Percentiles rank a stretch among this genome's conserved stretches.
Evolutionary conservation across 2,113 vertebrate genomes (phyloP).

Genomic region (Tragelaphus scriptus): DNA sequence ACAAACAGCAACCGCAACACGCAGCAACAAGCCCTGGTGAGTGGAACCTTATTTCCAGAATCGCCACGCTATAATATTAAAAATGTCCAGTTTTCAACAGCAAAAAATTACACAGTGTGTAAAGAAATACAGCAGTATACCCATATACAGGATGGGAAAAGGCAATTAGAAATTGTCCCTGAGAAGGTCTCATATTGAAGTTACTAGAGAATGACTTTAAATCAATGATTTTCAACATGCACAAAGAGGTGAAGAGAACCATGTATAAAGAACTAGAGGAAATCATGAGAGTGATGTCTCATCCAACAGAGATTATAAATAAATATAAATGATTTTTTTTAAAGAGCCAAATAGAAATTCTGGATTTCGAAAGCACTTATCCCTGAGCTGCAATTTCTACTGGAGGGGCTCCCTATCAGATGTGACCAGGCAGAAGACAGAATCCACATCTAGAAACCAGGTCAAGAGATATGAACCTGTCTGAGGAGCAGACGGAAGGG

Average conservation of each 20-base stretch:
- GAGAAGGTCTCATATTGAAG: background rate
- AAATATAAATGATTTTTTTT: background rate
- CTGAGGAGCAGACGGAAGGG: background rate
- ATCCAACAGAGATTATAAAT: background rate
- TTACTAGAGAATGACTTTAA: background rate
- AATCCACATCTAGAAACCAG: background rate
- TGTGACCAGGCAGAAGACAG: background rate
- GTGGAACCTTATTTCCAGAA: background rate
- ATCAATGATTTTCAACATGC: background rate
- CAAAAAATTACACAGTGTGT: background rate
- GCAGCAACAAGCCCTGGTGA: background rate
- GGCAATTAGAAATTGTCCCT: background rate
- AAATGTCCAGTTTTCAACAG: background rate
- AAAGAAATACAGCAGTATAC: background rate
- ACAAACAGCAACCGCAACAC: background rate
- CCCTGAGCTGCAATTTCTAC: background rate
- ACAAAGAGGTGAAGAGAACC: background rate
- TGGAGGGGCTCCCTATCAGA: background rate
- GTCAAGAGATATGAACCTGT: background rate
- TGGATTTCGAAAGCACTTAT: background rate
- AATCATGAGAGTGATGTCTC: background rate
- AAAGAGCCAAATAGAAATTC: background rate
- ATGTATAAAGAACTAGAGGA: background rate
- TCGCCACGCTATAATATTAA: background rate
- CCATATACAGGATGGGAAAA: background rate